Conservation (phyloP, 2,113 vertebrate species). For the Aplodontia rufa region DNA sequence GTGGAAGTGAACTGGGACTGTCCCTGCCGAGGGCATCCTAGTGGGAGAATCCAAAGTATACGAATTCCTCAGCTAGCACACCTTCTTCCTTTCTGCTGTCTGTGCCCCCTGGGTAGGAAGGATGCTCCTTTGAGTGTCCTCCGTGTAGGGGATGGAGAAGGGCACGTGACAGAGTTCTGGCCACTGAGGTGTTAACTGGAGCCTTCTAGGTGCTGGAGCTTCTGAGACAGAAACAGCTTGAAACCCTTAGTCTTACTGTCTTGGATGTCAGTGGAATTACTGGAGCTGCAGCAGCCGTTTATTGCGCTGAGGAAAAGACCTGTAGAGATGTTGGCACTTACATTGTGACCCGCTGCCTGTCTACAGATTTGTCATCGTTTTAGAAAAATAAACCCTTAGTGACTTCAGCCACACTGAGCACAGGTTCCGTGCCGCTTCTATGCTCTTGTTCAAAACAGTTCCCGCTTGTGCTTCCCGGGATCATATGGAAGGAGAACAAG, state of each 20-base stretch:
- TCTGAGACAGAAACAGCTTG: background rate
- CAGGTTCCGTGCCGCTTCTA: background rate
- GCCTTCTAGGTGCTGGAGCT: background rate
- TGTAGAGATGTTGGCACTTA: background rate
- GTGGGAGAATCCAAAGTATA: background rate
- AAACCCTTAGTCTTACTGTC: background rate
- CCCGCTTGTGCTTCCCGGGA: background rate
- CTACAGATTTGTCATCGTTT: background rate
- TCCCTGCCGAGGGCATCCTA: fast-evolving
- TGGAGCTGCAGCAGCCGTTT: background rate
- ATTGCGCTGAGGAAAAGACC: background rate
- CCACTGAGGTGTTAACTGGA: background rate
- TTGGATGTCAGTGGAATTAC: fast-evolving
- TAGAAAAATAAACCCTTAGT: background rate
- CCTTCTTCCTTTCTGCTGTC: background rate
- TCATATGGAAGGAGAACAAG: background rate
- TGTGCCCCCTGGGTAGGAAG: background rate
- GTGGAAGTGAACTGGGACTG: background rate
- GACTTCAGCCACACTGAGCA: background rate
- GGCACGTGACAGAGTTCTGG: background rate
- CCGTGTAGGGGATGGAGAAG: background rate
- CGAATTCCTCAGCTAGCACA: background rate
- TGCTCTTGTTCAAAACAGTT: background rate
- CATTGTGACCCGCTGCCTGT: background rate
- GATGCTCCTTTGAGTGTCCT: background rate